Conservation (phyloP, 2,888 invertebrate species). For the Orgyia antiqua region DNA sequence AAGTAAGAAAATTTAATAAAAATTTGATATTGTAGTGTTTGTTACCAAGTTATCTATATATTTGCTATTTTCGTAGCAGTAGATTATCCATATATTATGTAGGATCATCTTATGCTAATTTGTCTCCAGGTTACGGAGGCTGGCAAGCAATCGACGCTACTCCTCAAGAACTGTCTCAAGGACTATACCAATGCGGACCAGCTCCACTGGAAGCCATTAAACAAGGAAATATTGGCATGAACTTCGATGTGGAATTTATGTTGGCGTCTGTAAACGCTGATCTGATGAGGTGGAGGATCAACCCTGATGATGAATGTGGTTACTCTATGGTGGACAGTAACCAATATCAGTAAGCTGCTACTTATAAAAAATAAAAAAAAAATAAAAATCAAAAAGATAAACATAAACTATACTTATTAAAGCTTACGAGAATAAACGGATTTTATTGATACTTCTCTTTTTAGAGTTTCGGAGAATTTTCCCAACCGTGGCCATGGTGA, state of each 20-base stretch:
- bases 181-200: slow-evolving; percentile 87
- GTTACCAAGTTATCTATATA: too few species aligned
- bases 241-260: slow-evolving; percentile 87
- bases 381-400: too few species aligned
- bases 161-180: slow-evolving; percentile 87
- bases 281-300: slow-evolving; percentile 86
- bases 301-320: slow-evolving; percentile 80
- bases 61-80: too few species aligned
- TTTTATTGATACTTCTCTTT: too few species aligned
- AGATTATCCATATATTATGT: too few species aligned
- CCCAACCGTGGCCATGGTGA: too few species aligned
- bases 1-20: too few species aligned
- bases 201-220: slow-evolving; percentile 87
- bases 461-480: too few species aligned
- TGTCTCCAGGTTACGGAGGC: slow-evolving; percentile 84
- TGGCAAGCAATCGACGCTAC: slow-evolving; percentile 94
- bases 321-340: slow-evolving; percentile 84
- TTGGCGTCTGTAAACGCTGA: slow-evolving; percentile 91
- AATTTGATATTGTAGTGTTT: too few species aligned
- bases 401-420: too few species aligned
- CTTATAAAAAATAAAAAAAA: too few species aligned
- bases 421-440: too few species aligned
- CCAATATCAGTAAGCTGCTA: slow-evolving; percentile 82
- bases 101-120: not conserved
- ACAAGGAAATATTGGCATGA: slow-evolving; percentile 85